Percentiles rank a stretch among this genome's conserved stretches.
Conservation (phyloP, 1,140 invertebrate genomes). For the Nylanderia fulva region DNA sequence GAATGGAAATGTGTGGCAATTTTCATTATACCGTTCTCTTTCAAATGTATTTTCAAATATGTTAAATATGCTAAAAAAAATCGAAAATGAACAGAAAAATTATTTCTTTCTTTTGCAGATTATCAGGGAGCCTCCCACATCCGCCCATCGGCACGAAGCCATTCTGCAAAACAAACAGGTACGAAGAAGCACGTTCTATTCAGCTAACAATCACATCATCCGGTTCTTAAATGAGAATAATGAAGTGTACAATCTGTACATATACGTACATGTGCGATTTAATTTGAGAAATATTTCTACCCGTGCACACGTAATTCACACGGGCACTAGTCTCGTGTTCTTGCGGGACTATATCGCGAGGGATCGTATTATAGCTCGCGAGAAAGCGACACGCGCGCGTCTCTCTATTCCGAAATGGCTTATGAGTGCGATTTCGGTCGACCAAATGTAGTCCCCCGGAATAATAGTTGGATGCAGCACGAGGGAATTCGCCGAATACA, state of each 20-base stretch:
- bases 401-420: conserved; percentile 41
- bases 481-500: conserved; percentile 28
- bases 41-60: too few species aligned
- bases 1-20: too few species aligned
- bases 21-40: too few species aligned
- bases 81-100: too few species aligned
- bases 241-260: not conserved
- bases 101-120: not conserved
- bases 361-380: conserved; percentile 27
- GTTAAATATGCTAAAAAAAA: too few species aligned
- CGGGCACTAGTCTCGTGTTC: not conserved
- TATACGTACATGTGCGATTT: not conserved
- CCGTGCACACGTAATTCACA: not conserved
- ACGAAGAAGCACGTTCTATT: not conserved
- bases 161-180: conserved; percentile 13
- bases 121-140: not conserved
- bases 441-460: conserved; percentile 36
- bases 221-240: not conserved
- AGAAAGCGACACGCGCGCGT: conserved; percentile 35
- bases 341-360: not conserved
- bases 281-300: too few species aligned
- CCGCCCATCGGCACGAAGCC: not conserved
- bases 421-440: conserved; percentile 45
- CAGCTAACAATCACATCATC: not conserved
- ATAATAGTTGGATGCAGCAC: conserved; percentile 46